Conservation (phyloP, 2,797 vertebrate species). For the Cottoperca gobio region DNA sequence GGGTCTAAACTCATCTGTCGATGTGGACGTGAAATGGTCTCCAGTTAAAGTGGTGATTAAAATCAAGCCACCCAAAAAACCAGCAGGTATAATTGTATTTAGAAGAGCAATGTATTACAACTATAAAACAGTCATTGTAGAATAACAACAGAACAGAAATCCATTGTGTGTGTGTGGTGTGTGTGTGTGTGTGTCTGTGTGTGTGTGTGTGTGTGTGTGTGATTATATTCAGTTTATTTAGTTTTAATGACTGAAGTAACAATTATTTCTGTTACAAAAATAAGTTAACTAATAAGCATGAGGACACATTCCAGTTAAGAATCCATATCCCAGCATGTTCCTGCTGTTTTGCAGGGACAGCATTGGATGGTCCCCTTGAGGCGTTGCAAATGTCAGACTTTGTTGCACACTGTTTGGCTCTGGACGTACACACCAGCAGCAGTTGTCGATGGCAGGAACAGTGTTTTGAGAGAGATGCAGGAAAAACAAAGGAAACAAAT, state of each 20-base stretch:
- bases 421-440: constrained; percentile 78
- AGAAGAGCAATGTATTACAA: not conserved
- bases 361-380: constrained; percentile 78
- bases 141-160: not conserved
- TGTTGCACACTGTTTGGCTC: constrained; percentile 76
- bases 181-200: not conserved
- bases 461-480: constrained; percentile 23
- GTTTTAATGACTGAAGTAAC: not conserved
- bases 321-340: not conserved
- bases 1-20: constrained; percentile 48
- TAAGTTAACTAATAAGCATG: not conserved
- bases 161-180: not conserved
- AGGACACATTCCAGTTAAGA: not conserved
- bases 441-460: constrained; percentile 78
- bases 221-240: not conserved
- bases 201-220: not conserved
- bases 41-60: constrained; percentile 77
- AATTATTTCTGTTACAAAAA: not conserved
- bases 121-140: too few relatives aligned
- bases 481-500: constrained; percentile 53
- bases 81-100: constrained; percentile 78
- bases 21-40: constrained; percentile 75
- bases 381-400: constrained; percentile 75
- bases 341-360: constrained; percentile 65
- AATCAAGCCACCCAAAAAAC: constrained; percentile 81